These are phyloP conservation scores for Falco rusticolus DNA, from an alignment of 2,797 vertebrate species.

Conservation along the genomic window DNA sequence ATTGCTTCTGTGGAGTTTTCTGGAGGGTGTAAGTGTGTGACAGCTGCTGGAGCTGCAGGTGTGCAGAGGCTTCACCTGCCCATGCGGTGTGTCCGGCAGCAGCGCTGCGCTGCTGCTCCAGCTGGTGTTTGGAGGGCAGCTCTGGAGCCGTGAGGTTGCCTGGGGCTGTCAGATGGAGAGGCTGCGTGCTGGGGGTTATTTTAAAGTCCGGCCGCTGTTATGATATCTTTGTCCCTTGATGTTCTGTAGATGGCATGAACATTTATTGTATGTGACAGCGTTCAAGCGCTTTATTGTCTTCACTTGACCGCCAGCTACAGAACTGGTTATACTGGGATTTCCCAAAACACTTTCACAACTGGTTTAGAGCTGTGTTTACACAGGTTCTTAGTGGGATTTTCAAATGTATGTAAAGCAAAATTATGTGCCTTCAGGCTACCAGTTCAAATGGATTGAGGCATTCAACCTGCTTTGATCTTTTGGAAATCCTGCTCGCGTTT, in stretches of 20 bases:
- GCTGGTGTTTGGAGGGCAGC: neutral
- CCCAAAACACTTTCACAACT: neutral
- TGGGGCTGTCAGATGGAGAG: neutral
- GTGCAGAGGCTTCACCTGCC: neutral
- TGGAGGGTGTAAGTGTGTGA: neutral
- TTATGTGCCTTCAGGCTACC: neutral
- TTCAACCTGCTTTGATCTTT: neutral
- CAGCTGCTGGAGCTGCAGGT: neutral
- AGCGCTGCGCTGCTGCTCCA: neutral
- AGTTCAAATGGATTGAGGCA: neutral
- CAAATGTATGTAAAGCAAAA: neutral
- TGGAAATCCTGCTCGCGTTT: neutral
- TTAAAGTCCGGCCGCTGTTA: neutral
- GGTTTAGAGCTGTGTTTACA: neutral
- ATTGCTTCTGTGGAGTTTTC: neutral
- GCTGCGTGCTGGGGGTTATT: neutral
- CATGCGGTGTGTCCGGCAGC: neutral
- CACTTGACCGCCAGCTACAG: neutral
- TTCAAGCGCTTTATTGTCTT: neutral
- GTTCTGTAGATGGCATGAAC: neutral
- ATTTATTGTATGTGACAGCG: neutral
- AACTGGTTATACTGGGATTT: neutral
- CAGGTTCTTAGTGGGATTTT: neutral
- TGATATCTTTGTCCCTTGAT: neutral
- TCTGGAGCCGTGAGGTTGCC: neutral